Evolutionary conservation across 1,140 invertebrate genomes (phyloP), one percentile per base, ranked within the genome.

Genomic region (Mycetomoellerius zeteki): DNA sequence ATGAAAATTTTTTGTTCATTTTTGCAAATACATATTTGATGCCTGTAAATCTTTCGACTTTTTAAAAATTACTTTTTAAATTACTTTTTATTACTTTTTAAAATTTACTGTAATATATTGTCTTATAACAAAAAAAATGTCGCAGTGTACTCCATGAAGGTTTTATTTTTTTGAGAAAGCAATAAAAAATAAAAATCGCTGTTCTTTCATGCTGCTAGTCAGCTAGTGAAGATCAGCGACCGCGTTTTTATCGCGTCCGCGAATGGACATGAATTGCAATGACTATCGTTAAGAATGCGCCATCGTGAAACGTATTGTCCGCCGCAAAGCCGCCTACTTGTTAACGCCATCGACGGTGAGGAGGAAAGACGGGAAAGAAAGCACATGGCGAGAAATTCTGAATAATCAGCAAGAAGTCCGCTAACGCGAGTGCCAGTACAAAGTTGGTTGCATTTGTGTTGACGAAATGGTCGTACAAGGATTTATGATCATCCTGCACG

Each of bases 331-430:
- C 76, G 43, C 43, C 62, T 67, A 67, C 76, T 80, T 80, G 76
- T 80, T 80, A 80, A 80, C 76, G 76, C 64, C 60, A 52, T 80
- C 62, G 76, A 37, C 14, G 76, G 27, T 30, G 60, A 52, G 73
- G 30, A 52, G 60, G 24, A 78, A 47, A 24, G 76, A 10, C 76
- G 24, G 60, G n/a, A 50, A 80, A 67, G 60, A 80, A 80, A 67
- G 76, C 60, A 50, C 76, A 62, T 67, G 54, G 60, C 47, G 43
- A 67, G 64, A 47, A 73, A 73, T 82, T 82, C 43, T 67, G 80
- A 82, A 82, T 82, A 82, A 82, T 82, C 80, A 60, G 69, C 80
- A 82, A 80, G 27, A 80, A 82, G 80, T 82, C n/a, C 33, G 52
- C 69, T 82, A 82, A 82, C 80, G 80, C 80, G 80, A 82, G 80